phyloP scores from a whole-genome alignment of 1,140 invertebrate genomes.

The Papilio glaucus region DNA sequence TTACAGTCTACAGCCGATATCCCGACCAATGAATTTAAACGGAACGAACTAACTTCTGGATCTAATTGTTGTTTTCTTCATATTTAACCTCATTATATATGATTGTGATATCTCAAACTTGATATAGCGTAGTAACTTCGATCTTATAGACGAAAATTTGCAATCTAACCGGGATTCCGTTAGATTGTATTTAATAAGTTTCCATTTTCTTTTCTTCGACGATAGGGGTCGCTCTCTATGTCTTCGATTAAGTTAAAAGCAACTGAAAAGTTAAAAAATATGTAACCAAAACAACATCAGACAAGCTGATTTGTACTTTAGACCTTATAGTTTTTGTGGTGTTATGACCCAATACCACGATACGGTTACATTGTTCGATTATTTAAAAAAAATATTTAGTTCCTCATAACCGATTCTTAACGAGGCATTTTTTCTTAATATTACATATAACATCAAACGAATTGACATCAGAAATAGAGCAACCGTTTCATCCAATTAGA shows the following conservation, averaged over 20 bases:
- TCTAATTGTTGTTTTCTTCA: constrained; percentile 1
- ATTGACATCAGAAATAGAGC: constrained; percentile 49
- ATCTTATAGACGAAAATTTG: background rate
- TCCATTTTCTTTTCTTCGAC: no score
- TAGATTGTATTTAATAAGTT: no score
- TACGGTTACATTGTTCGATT: constrained; percentile 8
- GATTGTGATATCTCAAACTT: background rate
- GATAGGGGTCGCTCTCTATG: no score
- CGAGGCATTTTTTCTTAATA: constrained; percentile 15
- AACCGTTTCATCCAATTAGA: constrained; percentile 70
- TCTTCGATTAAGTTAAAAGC: no score
- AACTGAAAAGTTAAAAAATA: no score
- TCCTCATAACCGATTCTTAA: constrained; percentile 11
- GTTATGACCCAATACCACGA: background rate
- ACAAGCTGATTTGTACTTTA: background rate
- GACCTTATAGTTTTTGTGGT: background rate
- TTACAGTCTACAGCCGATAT: background rate
- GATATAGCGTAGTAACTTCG: background rate
- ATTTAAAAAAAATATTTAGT: background rate
- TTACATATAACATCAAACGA: constrained; percentile 27
- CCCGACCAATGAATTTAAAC: background rate
- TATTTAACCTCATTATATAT: no score
- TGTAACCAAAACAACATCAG: no score
- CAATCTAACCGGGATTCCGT: no score
- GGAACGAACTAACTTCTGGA: background rate